Conservation (phyloP, 2,888 invertebrate genomes). For the Enchytraeus crypticus region DNA sequence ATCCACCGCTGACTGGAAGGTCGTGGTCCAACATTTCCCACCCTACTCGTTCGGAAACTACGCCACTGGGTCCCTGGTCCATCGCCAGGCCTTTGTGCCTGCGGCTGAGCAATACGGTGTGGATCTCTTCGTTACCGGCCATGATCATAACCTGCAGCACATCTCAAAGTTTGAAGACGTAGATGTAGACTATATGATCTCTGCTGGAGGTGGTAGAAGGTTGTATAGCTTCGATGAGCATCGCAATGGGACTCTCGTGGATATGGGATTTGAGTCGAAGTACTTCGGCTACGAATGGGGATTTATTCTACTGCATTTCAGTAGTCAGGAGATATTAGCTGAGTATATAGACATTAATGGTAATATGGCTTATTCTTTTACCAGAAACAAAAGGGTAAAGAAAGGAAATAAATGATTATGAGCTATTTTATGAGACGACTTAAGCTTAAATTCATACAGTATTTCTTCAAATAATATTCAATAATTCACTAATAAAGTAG, state of each 20-base stretch:
- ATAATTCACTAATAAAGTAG: no score
- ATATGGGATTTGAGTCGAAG: slow-evolving; percentile 1
- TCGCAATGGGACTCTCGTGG: background rate
- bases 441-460: no score
- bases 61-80: background rate
- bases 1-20: slow-evolving; percentile 16
- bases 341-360: background rate
- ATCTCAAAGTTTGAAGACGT: background rate
- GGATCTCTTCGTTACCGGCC: slow-evolving; percentile 12
- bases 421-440: no score
- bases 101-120: slow-evolving; percentile 7
- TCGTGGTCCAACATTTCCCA: slow-evolving; percentile 17
- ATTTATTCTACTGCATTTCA: background rate
- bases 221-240: background rate
- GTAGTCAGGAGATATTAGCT: background rate
- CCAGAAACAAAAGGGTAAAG: no score
- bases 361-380: background rate
- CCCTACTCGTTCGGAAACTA: slow-evolving; percentile 10
- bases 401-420: no score
- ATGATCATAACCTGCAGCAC: slow-evolving; percentile 18
- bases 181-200: slow-evolving; percentile 4
- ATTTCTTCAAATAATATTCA: no score
- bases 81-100: slow-evolving; percentile 1
- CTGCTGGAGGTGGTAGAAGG: slow-evolving; percentile 5
- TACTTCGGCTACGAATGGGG: background rate